Evolutionary conservation across 2,113 vertebrate genomes (phyloP), one percentile per base, ranked within the genome.

Genomic region (Poeciliopsis occidentalis): DNA sequence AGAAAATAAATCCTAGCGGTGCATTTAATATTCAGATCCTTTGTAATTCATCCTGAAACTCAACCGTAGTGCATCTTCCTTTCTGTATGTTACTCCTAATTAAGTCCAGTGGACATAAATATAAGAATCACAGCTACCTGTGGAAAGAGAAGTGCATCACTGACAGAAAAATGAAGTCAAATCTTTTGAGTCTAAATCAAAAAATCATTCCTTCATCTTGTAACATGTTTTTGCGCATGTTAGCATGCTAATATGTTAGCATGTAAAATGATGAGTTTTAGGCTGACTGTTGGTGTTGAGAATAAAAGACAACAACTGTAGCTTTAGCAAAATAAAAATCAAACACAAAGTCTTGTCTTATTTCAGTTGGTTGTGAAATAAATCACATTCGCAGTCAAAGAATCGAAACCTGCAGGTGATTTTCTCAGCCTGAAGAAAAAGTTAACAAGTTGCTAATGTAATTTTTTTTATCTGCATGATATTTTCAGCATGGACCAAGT

Each of bases 401-500:
- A n/a, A 57, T n/a, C 22, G 2, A 17, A n/a, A 54, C 7, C 51
- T 54, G 51, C 51, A 54, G 8, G 22, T 54, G 24, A 19, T 47
- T 19, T 47, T 5, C 4, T 19, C 15, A 47, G 13, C 15, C 4
- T 47, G 44, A 17, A 19, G 44, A 47, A n/a, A 57, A n/a, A 67
- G 26, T 61, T 32, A 67, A 22, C 37, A 10, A 24, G 51, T 57
- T 27, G 19, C 34, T 27, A 27, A 63, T 4, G 41, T 44, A 32
- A 74, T 12, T 24, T 60, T 65, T 30, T 64, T n/a, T n/a, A 24
- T n/a, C 51, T n/a, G 24, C 3, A 30, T 13, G 17, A 69, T 17
- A 69, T 57, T 60, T 76, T 70, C 63, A 34, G 66, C 32, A 24
- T 29, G 60, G 32, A n/a, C 31, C 4, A 26, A 63, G 41, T 7